Evolutionary conservation across 2,888 invertebrate genomes (phyloP).

Genomic region (Papilio gigon): DNA sequence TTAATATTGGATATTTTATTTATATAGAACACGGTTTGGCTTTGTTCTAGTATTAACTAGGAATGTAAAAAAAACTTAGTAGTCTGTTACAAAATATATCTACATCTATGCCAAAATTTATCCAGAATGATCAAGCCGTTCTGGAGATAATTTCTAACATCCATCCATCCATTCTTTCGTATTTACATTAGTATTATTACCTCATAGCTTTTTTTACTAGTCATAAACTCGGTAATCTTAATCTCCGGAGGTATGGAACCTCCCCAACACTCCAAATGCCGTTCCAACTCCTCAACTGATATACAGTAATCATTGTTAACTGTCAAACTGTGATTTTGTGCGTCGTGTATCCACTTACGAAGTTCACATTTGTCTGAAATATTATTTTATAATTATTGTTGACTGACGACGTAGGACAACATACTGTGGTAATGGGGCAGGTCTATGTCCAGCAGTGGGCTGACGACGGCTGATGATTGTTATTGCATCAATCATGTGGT

Average conservation of each 20-base stretch:
- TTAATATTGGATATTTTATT: neutral
- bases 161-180: too few species aligned
- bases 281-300: constrained; percentile 64
- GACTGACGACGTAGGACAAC: too few species aligned
- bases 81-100: too few species aligned
- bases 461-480: neutral
- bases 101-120: too few species aligned
- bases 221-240: constrained; percentile 87
- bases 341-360: constrained; percentile 58
- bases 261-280: constrained; percentile 62
- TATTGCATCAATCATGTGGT: neutral
- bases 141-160: too few species aligned
- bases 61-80: too few species aligned
- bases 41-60: too few species aligned
- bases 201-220: constrained; percentile 91
- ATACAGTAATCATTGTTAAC: constrained; percentile 73
- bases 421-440: too few species aligned
- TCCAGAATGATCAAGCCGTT: too few species aligned
- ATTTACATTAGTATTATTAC: too few species aligned
- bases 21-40: too few species aligned
- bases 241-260: constrained; percentile 63
- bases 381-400: neutral
- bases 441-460: too few species aligned
- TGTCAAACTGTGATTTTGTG: constrained; percentile 57
- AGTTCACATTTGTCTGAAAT: constrained; percentile 57